Conservation (phyloP, 2,113 vertebrate species). For the Poecile atricapillus region DNA sequence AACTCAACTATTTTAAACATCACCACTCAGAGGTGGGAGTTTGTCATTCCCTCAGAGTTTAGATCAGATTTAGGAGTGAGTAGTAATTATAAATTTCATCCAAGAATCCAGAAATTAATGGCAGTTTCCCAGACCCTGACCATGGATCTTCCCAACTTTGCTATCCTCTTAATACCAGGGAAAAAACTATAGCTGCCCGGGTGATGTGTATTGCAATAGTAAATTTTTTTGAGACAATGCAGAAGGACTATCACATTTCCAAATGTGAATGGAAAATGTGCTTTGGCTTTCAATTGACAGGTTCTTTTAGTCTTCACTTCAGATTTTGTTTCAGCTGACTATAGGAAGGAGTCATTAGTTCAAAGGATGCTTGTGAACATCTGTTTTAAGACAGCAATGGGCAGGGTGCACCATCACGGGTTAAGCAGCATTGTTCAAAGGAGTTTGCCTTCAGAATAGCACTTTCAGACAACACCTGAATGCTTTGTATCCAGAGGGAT, state of each 20-base stretch:
- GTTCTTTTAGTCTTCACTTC: background rate
- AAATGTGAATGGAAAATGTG: background rate
- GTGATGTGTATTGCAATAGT: background rate
- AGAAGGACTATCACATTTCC: background rate
- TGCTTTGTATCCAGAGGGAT: background rate
- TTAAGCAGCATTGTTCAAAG: rapidly evolving
- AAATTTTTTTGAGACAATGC: background rate
- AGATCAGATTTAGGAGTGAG: background rate
- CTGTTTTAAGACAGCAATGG: background rate
- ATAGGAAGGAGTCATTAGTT: background rate
- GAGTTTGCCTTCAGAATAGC: background rate
- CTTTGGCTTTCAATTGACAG: background rate
- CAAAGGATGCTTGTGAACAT: background rate
- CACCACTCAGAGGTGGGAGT: background rate
- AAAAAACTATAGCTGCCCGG: background rate
- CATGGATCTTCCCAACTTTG: background rate
- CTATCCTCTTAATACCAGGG: background rate
- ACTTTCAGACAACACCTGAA: background rate
- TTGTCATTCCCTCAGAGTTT: background rate
- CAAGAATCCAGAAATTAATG: background rate
- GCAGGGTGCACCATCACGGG: background rate
- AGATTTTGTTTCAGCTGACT: background rate
- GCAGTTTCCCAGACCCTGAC: background rate
- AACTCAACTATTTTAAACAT: background rate
- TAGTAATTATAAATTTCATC: background rate